Evolutionary conservation across 2,113 vertebrate species (phyloP).

Genomic region (Centropus bengalensis): DNA sequence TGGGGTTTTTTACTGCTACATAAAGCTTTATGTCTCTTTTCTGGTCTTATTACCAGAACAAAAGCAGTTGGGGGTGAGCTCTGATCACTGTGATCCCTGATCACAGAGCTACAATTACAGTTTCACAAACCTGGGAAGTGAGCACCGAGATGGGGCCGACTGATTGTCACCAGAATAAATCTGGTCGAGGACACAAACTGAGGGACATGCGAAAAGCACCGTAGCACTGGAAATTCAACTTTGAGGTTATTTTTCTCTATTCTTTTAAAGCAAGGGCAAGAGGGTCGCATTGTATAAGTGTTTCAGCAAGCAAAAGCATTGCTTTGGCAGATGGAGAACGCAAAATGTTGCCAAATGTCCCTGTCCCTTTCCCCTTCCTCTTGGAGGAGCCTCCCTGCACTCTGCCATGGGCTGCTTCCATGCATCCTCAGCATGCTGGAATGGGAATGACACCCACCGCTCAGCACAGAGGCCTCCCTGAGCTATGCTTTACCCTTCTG

Average conservation of each 20-base stretch:
- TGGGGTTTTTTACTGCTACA: background rate
- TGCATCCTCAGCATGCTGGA: rapidly evolving
- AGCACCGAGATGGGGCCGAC: background rate
- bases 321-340: background rate
- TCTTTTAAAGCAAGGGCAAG: rapidly evolving
- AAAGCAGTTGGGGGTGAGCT: background rate
- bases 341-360: background rate
- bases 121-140: constrained; percentile 22
- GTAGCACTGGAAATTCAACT: background rate
- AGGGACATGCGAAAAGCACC: background rate
- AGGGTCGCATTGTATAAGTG: background rate
- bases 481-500: background rate
- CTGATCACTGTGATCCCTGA: background rate
- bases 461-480: background rate
- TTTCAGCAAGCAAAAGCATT: background rate
- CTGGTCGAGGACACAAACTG: background rate
- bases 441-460: background rate
- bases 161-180: constrained; percentile 7
- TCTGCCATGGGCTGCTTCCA: background rate
- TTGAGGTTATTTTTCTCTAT: background rate
- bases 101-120: background rate
- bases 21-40: constrained; percentile 5
- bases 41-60: background rate
- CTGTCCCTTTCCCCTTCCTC: background rate
- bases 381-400: background rate